Percentiles rank a stretch among this genome's conserved stretches.
phyloP scores from a whole-genome alignment of 2,113 vertebrate genomes.

The Hypocryptadius cinnamomeus region DNA sequence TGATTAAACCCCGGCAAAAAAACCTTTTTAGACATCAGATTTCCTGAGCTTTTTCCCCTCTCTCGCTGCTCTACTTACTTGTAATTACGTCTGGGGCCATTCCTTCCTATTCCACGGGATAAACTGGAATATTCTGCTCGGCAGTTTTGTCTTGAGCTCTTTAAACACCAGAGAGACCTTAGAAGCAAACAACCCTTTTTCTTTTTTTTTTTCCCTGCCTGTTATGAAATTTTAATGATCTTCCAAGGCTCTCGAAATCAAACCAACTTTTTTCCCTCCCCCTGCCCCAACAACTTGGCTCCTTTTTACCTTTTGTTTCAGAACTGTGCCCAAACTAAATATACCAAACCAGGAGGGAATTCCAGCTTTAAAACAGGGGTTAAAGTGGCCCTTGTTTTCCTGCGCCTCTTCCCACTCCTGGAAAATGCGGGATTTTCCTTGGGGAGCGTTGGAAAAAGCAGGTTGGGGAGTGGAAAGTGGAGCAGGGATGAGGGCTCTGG shows the following conservation, averaged over 20 bases:
- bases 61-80: constrained; percentile 56
- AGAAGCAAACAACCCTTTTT: not conserved
- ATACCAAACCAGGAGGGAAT: not conserved
- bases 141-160: constrained; percentile 44
- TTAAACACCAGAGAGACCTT: constrained; percentile 16
- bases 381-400: constrained; percentile 8
- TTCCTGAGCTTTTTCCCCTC: constrained; percentile 64
- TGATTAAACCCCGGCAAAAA: not conserved
- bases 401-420: not conserved
- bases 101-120: constrained; percentile 66
- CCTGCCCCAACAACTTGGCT: constrained; percentile 13
- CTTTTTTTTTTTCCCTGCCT: not conserved
- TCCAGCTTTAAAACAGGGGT: not conserved
- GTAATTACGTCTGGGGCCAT: constrained; percentile 68
- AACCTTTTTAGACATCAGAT: constrained; percentile 4
- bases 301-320: constrained; percentile 39
- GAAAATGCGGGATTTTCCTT: not conserved
- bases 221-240: constrained; percentile 13
- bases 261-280: constrained; percentile 14
- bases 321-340: constrained; percentile 43
- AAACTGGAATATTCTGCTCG: constrained; percentile 28
- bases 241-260: not conserved
- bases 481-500: not conserved
- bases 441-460: not conserved
- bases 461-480: not conserved